phyloP scores from a whole-genome alignment of 2,797 vertebrate species.

The Enteromius radiatus region DNA sequence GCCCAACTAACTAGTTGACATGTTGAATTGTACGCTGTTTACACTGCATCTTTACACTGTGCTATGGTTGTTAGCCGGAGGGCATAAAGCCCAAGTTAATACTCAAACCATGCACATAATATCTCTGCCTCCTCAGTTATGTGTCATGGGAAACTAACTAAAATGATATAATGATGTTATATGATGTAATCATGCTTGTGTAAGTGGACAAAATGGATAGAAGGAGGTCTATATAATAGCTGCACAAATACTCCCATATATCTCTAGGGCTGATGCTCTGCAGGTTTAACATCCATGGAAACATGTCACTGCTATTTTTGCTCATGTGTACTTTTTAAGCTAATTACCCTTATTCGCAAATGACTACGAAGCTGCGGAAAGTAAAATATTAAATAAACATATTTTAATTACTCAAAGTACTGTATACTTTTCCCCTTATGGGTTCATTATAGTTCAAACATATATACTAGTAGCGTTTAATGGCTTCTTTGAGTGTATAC shows the following conservation, averaged over 20 bases:
- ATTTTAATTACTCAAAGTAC: neutral
- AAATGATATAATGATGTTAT: constrained; percentile 52
- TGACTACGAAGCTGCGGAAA: neutral
- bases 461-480: neutral
- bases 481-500: neutral
- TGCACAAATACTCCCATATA: neutral
- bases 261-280: neutral
- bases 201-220: constrained; percentile 37
- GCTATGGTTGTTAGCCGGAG: constrained; percentile 10
- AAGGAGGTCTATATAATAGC: neutral
- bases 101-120: constrained; percentile 19
- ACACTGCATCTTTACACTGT: constrained; percentile 7
- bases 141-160: constrained; percentile 48
- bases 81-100: constrained; percentile 22
- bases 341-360: neutral
- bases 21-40: constrained; percentile 34
- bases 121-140: constrained; percentile 55
- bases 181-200: constrained; percentile 58
- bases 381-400: neutral
- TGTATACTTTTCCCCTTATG: neutral
- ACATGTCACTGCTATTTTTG: neutral
- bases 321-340: neutral
- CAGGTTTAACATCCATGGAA: neutral
- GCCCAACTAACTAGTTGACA: constrained; percentile 11
- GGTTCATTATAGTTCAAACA: neutral